A percentile compares a stretch with the other conserved stretches of the same genome.
Evolutionary conservation across 1,140 invertebrate species (phyloP).

Genomic region (Lasioglossum baleicum): DNA sequence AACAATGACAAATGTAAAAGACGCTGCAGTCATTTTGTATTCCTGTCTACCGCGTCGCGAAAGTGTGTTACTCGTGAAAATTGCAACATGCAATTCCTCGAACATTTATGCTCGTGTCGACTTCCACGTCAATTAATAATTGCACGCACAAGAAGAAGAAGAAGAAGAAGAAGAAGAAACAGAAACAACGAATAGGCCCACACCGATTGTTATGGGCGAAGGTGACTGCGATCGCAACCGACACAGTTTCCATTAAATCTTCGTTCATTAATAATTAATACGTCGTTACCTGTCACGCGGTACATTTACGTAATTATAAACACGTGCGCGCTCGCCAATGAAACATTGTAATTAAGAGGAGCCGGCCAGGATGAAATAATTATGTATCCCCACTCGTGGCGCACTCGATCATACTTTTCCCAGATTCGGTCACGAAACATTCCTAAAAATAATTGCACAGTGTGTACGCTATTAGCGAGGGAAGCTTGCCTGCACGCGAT

Average conservation of each 20-base stretch:
- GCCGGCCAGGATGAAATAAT: constrained; percentile 20
- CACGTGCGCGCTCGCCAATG: background rate
- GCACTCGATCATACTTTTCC: background rate
- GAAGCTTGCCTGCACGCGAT: background rate
- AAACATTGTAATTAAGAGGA: constrained; percentile 14
- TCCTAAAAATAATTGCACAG: constrained; percentile 15
- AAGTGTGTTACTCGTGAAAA: too few species aligned
- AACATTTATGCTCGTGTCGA: background rate
- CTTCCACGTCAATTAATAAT: background rate
- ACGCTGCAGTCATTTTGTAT: too few species aligned
- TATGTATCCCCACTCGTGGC: constrained; percentile 6
- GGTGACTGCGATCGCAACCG: constrained; percentile 8
- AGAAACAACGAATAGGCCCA: background rate
- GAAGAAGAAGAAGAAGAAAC: too few species aligned
- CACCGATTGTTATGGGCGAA: background rate
- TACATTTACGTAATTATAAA: constrained; percentile 41
- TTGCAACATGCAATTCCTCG: background rate
- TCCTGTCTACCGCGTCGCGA: too few species aligned
- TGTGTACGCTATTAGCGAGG: background rate
- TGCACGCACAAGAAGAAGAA: background rate
- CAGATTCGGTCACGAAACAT: background rate
- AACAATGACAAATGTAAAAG: too few species aligned
- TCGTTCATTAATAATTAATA: constrained; percentile 38
- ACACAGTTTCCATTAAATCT: constrained; percentile 50
- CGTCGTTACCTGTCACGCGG: constrained; percentile 13